phyloP scores from a whole-genome alignment of 2,888 invertebrate genomes.

The Metopia argyrocephala region DNA sequence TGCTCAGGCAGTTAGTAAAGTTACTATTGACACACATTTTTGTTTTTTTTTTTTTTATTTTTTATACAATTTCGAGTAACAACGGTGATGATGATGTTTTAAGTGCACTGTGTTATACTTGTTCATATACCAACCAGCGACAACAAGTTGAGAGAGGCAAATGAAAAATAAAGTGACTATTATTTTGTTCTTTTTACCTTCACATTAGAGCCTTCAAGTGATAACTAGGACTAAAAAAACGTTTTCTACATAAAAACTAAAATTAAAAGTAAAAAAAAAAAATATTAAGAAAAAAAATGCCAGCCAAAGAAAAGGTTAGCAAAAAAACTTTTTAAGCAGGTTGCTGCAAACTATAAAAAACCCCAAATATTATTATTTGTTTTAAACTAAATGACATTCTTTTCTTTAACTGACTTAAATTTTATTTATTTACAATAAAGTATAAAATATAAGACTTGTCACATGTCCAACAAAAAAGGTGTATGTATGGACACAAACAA shows the following conservation, averaged over 20 bases:
- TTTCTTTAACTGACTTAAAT: too few species aligned
- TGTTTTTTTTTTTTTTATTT: background rate
- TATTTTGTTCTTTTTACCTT: conserved; percentile 16
- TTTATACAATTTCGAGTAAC: conserved; percentile 12
- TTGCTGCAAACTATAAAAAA: too few species aligned
- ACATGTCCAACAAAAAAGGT: too few species aligned
- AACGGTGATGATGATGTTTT: conserved; percentile 47
- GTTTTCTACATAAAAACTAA: conserved; percentile 30
- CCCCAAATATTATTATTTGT: too few species aligned
- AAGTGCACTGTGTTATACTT: conserved; percentile 44
- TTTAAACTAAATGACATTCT: too few species aligned
- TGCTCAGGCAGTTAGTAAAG: conserved; percentile 24
- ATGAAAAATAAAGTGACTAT: background rate
- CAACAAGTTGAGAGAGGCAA: background rate
- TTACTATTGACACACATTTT: conserved; percentile 8
- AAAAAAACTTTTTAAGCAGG: conserved; percentile 5
- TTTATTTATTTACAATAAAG: background rate
- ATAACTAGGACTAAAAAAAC: conserved; percentile 39
- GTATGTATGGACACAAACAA: too few species aligned
- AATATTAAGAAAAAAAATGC: background rate
- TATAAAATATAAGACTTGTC: background rate
- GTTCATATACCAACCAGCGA: conserved; percentile 8
- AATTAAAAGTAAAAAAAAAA: conserved; percentile 3
- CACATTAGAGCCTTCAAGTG: conserved; percentile 19
- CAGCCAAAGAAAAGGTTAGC: background rate